Evolutionary conservation across 2,797 vertebrate genomes (phyloP).

Genomic region (Scarus forsteni): DNA sequence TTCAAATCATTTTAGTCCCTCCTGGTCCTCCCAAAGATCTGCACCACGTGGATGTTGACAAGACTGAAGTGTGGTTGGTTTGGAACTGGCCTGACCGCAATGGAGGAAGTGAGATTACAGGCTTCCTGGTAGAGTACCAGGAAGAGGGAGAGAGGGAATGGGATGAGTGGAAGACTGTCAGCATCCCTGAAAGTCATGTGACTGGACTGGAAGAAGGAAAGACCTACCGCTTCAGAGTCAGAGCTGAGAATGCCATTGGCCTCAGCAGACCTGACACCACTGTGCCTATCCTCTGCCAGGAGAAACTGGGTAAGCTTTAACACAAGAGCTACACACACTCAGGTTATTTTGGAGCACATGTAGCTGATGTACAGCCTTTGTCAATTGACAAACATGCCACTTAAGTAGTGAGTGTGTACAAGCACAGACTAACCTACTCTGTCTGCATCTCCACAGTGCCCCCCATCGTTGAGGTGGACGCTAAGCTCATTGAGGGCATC

Average conservation of each 20-base stretch:
- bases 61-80: conserved; percentile 95
- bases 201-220: conserved; percentile 96
- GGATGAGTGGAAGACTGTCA: conserved; percentile 95
- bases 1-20: conserved; percentile 84
- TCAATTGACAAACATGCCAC: neutral
- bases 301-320: conserved; percentile 91
- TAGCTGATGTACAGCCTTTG: neutral
- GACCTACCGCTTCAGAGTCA: conserved; percentile 97
- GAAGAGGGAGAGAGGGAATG: conserved; percentile 94
- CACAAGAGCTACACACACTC: neutral
- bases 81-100: conserved; percentile 99
- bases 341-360: neutral
- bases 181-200: conserved; percentile 94
- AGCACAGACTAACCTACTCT: conserved; percentile 9
- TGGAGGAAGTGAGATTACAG: conserved; percentile 96
- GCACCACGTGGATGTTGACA: conserved; percentile 95
- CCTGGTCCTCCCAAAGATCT: conserved; percentile 98
- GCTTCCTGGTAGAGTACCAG: conserved; percentile 98
- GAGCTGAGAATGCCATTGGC: conserved; percentile 94
- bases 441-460: conserved; percentile 85
- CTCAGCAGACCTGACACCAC: conserved; percentile 98
- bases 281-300: conserved; percentile 96
- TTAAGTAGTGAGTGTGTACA: neutral
- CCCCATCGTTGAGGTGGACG: conserved; percentile 94
- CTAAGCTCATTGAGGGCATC: conserved; percentile 96